Evolutionary conservation across 2,888 invertebrate genomes (phyloP).

Genomic region (Drosophila sordidula): DNA sequence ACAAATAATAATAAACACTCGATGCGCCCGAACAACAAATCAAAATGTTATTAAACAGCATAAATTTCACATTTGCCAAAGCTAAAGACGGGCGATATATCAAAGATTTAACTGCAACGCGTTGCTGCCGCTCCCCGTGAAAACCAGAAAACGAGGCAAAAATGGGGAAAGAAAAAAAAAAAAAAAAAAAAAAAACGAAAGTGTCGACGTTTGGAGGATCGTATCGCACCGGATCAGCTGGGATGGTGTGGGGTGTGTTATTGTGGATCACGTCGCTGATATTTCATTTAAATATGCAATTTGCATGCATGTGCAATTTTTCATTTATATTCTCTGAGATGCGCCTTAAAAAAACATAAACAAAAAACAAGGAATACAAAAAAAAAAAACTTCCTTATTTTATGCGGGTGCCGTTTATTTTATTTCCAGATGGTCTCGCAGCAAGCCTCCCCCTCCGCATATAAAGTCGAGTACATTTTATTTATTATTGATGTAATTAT

Average conservation of each 20-base stretch:
- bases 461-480: slow-evolving; percentile 23
- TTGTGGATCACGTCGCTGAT: slow-evolving; percentile 51
- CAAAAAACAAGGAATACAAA: not conserved
- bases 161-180: not conserved
- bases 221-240: slow-evolving; percentile 18
- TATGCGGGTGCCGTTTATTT: slow-evolving; percentile 14
- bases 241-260: slow-evolving; percentile 31
- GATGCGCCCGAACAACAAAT: slow-evolving; percentile 48
- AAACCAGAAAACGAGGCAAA: slow-evolving; percentile 14
- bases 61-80: slow-evolving; percentile 41
- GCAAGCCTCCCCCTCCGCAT: not conserved
- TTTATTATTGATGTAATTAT: slow-evolving; percentile 40
- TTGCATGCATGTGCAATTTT: slow-evolving; percentile 70
- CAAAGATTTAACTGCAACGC: slow-evolving; percentile 32
- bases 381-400: slow-evolving; percentile 39
- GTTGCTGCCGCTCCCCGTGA: slow-evolving; percentile 9
- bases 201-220: slow-evolving; percentile 36
- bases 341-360: slow-evolving; percentile 18
- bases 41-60: slow-evolving; percentile 51
- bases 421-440: slow-evolving; percentile 17
- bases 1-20: slow-evolving; percentile 43
- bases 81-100: slow-evolving; percentile 41
- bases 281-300: slow-evolving; percentile 62
- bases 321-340: slow-evolving; percentile 45
- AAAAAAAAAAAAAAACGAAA: slow-evolving; percentile 33